Conservation (phyloP, 2,888 invertebrate genomes). For the Dryadula phaetusa region DNA sequence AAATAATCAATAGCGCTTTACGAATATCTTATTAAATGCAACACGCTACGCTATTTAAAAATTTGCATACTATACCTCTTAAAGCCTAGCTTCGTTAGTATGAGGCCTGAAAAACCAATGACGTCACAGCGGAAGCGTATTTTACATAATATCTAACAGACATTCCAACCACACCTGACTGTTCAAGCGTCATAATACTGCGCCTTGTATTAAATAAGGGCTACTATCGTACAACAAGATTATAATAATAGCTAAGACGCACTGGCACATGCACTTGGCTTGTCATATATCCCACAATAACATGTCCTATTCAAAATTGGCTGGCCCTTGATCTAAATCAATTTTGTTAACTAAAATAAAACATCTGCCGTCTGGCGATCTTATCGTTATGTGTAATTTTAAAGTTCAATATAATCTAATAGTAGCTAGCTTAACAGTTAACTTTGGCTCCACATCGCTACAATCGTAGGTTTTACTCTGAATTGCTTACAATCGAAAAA, state of each 20-base stretch:
- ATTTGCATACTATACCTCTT: slow-evolving; percentile 15
- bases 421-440: neutral
- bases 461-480: neutral
- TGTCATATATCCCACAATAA: slow-evolving; percentile 73
- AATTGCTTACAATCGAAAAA: too few relatives aligned
- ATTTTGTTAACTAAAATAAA: slow-evolving; percentile 56
- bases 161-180: slow-evolving; percentile 59
- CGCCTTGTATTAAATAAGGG: slow-evolving; percentile 30
- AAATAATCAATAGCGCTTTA: neutral
- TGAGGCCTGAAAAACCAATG: slow-evolving; percentile 40
- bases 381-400: slow-evolving; percentile 1
- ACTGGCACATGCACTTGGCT: slow-evolving; percentile 77
- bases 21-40: neutral
- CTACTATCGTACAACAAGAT: slow-evolving; percentile 37
- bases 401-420: neutral
- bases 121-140: slow-evolving; percentile 50
- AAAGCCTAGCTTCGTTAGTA: slow-evolving; percentile 10
- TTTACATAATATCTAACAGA: slow-evolving; percentile 51
- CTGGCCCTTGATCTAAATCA: slow-evolving; percentile 76
- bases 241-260: slow-evolving; percentile 70
- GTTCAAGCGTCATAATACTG: slow-evolving; percentile 42
- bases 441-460: neutral
- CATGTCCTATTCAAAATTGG: slow-evolving; percentile 61
- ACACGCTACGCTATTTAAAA: neutral
- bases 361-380: slow-evolving; percentile 50